phyloP scores from a whole-genome alignment of 2,113 vertebrate genomes.

The Salvator merianae region DNA sequence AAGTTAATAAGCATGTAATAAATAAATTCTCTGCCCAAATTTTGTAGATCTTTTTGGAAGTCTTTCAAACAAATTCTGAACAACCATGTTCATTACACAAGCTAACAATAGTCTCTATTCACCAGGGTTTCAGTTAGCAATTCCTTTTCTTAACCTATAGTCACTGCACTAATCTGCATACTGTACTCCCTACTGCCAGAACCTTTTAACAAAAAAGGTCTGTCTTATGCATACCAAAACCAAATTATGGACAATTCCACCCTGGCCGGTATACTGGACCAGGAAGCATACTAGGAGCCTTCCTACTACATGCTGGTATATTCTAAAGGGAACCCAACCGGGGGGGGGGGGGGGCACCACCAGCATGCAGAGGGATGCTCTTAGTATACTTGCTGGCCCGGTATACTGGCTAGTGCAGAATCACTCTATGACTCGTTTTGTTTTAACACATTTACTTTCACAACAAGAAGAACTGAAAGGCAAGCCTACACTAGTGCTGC shows the following conservation, averaged over 20 bases:
- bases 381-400: no score
- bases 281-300: no score
- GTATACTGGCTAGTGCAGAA: no score
- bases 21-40: conserved; percentile 53
- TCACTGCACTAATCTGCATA: conserved; percentile 74
- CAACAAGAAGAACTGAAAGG: conserved; percentile 47
- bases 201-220: no score
- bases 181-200: not conserved
- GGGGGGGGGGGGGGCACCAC: no score
- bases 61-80: conserved; percentile 81
- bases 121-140: conserved; percentile 81
- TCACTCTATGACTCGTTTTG: not conserved
- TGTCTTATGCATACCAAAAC: no score
- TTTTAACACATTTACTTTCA: conserved; percentile 24
- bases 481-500: not conserved
- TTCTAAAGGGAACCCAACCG: no score
- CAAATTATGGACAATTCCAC: no score
- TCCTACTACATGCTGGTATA: no score
- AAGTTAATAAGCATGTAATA: conserved; percentile 37
- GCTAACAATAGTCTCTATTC: conserved; percentile 91
- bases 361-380: no score
- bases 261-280: no score
- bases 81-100: conserved; percentile 90
- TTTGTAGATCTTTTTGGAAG: conserved; percentile 83
- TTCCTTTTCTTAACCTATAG: conserved; percentile 84